phyloP scores from a whole-genome alignment of 2,888 invertebrate species.

The Mythimna ferrago region DNA sequence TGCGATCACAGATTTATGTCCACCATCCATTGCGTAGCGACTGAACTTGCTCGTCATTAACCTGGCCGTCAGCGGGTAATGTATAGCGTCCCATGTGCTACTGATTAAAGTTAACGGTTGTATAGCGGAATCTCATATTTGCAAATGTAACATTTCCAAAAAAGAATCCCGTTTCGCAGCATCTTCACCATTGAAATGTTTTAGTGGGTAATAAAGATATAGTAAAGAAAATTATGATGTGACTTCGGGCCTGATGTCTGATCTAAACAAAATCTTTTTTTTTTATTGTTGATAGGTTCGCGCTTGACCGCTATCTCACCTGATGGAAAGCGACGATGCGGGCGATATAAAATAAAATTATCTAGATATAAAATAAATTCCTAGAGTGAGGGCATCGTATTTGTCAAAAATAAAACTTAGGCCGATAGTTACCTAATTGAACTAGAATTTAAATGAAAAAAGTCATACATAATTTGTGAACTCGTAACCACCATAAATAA shows the following conservation, averaged over 20 bases:
- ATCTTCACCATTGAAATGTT: not conserved
- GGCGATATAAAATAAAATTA: too few species aligned
- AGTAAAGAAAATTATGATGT: not conserved
- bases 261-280: too few species aligned
- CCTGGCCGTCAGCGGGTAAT: slow-evolving; percentile 36
- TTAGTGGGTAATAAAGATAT: not conserved
- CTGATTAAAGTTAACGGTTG: slow-evolving; percentile 37
- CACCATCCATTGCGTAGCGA: slow-evolving; percentile 51
- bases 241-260: too few species aligned
- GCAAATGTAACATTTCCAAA: not conserved
- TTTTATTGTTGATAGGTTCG: too few species aligned
- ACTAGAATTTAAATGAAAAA: too few species aligned
- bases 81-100: slow-evolving; percentile 38
- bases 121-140: not conserved
- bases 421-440: not conserved
- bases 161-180: not conserved
- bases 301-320: too few species aligned
- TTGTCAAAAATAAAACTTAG: not conserved
- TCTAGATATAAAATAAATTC: too few species aligned
- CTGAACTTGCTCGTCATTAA: slow-evolving; percentile 48
- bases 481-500: too few species aligned
- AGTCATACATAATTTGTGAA: too few species aligned
- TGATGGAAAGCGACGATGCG: too few species aligned
- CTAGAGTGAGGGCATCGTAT: too few species aligned
- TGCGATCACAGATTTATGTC: slow-evolving; percentile 49